A percentile compares a stretch with the other conserved stretches of the same genome.
Conservation (phyloP, 1,140 invertebrate species). For the Platorchestia sp. region DNA sequence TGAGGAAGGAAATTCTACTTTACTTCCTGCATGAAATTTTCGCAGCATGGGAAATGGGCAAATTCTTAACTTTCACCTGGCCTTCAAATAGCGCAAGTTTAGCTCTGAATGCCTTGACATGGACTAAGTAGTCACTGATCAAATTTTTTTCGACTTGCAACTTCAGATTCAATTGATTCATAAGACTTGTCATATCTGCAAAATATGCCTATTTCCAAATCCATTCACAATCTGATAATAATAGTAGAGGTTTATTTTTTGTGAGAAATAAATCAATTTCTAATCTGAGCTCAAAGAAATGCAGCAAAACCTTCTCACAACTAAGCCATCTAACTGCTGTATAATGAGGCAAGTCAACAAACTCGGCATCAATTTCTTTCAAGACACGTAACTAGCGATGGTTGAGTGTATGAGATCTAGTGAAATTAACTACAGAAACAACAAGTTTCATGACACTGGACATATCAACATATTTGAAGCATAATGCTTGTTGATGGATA, state of each 20-base stretch:
- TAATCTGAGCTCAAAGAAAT: too few relatives aligned
- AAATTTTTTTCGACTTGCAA: not conserved
- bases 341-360: conserved; percentile 56
- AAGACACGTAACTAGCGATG: conserved; percentile 48
- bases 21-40: not conserved
- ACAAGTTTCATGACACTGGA: too few relatives aligned
- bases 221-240: conserved; percentile 58
- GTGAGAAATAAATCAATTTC: conserved; percentile 57
- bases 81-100: not conserved
- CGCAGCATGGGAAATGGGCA: not conserved
- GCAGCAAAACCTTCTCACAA: conserved; percentile 49
- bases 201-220: conserved; percentile 56
- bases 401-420: conserved; percentile 37
- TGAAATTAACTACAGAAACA: conserved; percentile 43
- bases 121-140: not conserved
- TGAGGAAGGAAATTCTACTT: not conserved
- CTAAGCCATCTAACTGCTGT: too few relatives aligned
- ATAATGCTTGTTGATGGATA: too few relatives aligned
- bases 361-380: conserved; percentile 42
- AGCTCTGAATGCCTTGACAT: not conserved
- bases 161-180: not conserved
- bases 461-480: too few relatives aligned
- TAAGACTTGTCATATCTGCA: not conserved
- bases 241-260: conserved; percentile 39
- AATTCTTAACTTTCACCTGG: not conserved